Conservation (phyloP, 1,140 invertebrate genomes). For the Manduca sexta region DNA sequence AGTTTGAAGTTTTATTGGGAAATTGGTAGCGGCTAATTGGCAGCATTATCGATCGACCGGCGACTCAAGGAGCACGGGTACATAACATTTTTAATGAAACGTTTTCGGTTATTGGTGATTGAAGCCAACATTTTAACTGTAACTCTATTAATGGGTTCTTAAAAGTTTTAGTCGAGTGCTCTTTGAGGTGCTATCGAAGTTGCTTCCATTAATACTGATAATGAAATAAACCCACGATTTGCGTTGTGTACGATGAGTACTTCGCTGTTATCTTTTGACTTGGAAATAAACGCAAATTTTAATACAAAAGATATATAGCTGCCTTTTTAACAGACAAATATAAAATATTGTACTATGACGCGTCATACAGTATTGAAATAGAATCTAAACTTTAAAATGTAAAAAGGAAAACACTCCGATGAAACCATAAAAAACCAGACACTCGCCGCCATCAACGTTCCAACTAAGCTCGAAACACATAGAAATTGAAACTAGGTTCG, state of each 20-base stretch:
- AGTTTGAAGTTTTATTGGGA: constrained; percentile 73
- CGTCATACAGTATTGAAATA: too few species aligned
- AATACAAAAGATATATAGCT: too few species aligned
- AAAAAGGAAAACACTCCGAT: too few species aligned
- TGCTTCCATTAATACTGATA: constrained; percentile 2
- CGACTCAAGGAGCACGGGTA: constrained; percentile 39
- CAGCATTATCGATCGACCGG: constrained; percentile 65
- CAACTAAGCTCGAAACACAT: constrained; percentile 21
- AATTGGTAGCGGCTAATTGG: constrained; percentile 71
- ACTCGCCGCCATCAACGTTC: too few species aligned
- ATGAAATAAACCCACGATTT: not conserved
- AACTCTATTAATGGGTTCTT: constrained; percentile 19
- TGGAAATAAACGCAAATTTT: too few species aligned
- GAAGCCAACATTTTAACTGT: constrained; percentile 21
- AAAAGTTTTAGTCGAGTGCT: constrained; percentile 20
- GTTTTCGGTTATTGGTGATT: constrained; percentile 18
- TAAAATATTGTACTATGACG: too few species aligned
- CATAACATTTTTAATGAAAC: constrained; percentile 41
- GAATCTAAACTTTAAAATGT: too few species aligned
- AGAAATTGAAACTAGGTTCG: constrained; percentile 65
- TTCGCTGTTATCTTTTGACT: too few species aligned
- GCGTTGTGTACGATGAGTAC: too few species aligned
- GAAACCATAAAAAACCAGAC: too few species aligned
- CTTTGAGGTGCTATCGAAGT: constrained; percentile 14
- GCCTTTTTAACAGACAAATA: too few species aligned